Base-by-base conservation (phyloP, 2,888 invertebrate species). In the Apantesis nais region DNA sequence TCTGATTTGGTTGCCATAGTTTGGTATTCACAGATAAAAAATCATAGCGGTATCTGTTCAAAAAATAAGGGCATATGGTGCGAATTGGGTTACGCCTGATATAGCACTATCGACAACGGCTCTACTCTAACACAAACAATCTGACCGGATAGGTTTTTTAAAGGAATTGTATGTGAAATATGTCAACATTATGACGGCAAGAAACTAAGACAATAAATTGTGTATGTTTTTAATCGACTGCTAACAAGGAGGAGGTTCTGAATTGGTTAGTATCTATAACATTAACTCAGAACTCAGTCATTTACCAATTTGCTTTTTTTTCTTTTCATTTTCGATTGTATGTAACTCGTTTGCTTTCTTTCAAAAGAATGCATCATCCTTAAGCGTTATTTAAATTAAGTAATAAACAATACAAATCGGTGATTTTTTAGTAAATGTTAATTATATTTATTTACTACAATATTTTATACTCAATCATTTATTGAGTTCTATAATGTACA, bases 71-170 rank as follows among this genome's bases (percentile, higher is more conserved):
- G 82, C 93, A 94, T 91, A 93, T 93, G 93, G 84, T 83, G 85
- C 85, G 93, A 94, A 94, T 93, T 93, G 81, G 94, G 94, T 93
- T 93, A 93, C 92, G 71, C 66, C 78, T 64, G 94, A 94, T 94
- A 94, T 94, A 93, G 88, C 87, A 74, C 76, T 89, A 90, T 90
- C 88, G 82, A 78, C 73, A 68, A 63, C 64, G 16, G n/a, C 67
- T 44, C 66, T 70, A 73, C 70, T 80, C 68, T 67, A 62, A 71
- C 72, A 76, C 71, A 64, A 63, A 60, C 58, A 72, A 74, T 77
- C 78, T 67, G 70, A 66, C 63, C n/a, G 11, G 41, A 34, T 67
- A 14, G 58, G 14, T 55, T 64, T 64, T 48, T 7, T n/a, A 37
- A 22, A 52, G n/a, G n/a, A 52, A 4, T 55, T 65, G 3, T 14